Conservation (phyloP, 2,797 vertebrate species). For the Triplophysa yarkandensis region DNA sequence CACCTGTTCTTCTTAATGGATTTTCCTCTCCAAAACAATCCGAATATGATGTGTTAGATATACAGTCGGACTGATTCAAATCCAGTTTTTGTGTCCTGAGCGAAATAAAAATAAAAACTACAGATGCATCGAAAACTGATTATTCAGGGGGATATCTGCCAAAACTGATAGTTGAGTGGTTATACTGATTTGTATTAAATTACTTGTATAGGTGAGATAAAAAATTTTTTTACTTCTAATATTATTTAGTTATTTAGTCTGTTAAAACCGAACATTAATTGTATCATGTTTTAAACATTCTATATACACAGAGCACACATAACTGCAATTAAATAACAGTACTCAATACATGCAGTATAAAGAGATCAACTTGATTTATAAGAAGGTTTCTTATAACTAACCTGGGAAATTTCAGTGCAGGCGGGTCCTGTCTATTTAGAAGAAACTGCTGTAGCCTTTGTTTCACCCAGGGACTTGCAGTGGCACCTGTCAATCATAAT, state of each 20-base stretch:
- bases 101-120: not conserved
- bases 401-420: slow-evolving; percentile 5
- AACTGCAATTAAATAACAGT: no score
- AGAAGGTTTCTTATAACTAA: slow-evolving; percentile 4
- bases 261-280: no score
- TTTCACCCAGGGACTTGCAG: slow-evolving; percentile 87
- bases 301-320: no score
- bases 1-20: slow-evolving; percentile 43
- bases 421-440: not conserved
- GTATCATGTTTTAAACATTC: no score
- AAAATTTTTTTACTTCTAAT: no score
- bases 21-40: slow-evolving; percentile 1
- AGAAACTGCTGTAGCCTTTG: slow-evolving; percentile 75
- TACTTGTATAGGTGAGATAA: no score
- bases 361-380: not conserved
- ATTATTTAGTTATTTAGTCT: no score
- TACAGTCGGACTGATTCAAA: not conserved
- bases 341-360: no score
- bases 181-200: no score
- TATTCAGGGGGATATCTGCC: no score
- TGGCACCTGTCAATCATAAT: slow-evolving; percentile 75
- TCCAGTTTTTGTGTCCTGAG: not conserved
- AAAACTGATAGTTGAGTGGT: no score
- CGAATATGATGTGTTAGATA: slow-evolving; percentile 5
- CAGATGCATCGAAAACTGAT: no score